Evolutionary conservation across 2,113 vertebrate genomes (phyloP), one percentile per base, ranked within the genome.

Genomic region (Nicator chloris): DNA sequence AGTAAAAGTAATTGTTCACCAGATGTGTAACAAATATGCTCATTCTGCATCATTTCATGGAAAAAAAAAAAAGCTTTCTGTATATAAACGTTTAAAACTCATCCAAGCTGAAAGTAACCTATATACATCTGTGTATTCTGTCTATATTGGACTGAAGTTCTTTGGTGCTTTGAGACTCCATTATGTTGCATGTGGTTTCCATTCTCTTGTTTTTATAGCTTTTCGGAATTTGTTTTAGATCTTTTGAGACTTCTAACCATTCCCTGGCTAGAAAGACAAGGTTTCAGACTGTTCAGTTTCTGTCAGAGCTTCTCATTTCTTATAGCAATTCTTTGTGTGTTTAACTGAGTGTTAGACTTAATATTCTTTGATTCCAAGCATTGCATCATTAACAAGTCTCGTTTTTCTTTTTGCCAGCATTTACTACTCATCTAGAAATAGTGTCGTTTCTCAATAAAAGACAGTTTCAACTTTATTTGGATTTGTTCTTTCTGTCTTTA

Each of bases 151-250:
- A 94, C 47, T 94, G 84, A 64, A 90, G 63, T 90, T 94, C 70
- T 90, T 93, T 35, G 39, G 86, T 93, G 88, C 85, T 95, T 90
- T 92, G 94, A 95, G 94, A 95, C 70, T 92, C 93, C 66, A 73
- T 94, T 97, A 92, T 72, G 69, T 92, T 94, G 78, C 95, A 97
- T 96, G 91, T 98, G 97, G 94, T 97, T 98, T 97, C 95, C 95
- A 97, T 97, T 97, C 83, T 91, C 76, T 88, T 95, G 72, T 91
- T 97, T 95, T 97, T 97, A 97, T 93, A 96, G 80, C 59, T 83
- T 96, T 95, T 95, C 93, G 88, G 80, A 96, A 96, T 97, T 97
- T 96, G 90, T 77, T 96, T 97, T 89, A 92, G 75, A 92, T 95
- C 94, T 97, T 75, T 78, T 92, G 93, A 92, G 95, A 96, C 70